Evolutionary conservation across 53 echinoderm and acorn worm species (phyloP), one percentile per base, ranked within the genome.

Genomic region (Actinopyga echinites): DNA sequence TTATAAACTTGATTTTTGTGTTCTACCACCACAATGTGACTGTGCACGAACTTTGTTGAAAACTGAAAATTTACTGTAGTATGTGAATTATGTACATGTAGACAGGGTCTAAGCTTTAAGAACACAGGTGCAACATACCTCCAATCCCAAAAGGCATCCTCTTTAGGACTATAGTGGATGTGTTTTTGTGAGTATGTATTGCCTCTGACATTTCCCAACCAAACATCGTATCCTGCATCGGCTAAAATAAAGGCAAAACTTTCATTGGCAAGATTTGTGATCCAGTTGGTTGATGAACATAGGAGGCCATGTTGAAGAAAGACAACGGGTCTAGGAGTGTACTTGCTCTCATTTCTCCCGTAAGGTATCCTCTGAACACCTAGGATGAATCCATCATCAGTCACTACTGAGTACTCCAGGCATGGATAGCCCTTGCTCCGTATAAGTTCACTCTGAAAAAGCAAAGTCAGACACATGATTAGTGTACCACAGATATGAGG

Each of bases 231-330:
- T 0, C 99, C 99, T 0, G 99, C 94, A 81, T 99, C 99, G 5
- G 99, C 99, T 34, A 99, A 68, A 17, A 99, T 79, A 66, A 88
- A 99, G 2, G 90, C 99, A 68, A 99, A 83, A 53, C 99, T 99
- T 85, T 99, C 89, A 79, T 99, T 99, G 85, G 89, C 92, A 31
- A 94, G 86, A 61, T 99, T 99, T 10, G 94, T 99, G 86, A 99
- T 75, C 94, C 94, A 99, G 85, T 99, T 99, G 8, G 99, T 99
- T 30, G 99, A 89, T 3, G 99, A 92, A 30, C 86, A 88, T 12
- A 99, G 88, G 2, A 99, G 90, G 32, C 99, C 99, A 23, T 94
- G 99, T 83, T 99, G 99, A 15, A 99, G 87, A 69, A 99, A 94
- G 79, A 99, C 92, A 3, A 91, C 99, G 0, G 99, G 99, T 21